A percentile compares a stretch with the other conserved stretches of the same genome.
phyloP scores from a whole-genome alignment of 2,113 vertebrate genomes.

The Anhinga rufa region DNA sequence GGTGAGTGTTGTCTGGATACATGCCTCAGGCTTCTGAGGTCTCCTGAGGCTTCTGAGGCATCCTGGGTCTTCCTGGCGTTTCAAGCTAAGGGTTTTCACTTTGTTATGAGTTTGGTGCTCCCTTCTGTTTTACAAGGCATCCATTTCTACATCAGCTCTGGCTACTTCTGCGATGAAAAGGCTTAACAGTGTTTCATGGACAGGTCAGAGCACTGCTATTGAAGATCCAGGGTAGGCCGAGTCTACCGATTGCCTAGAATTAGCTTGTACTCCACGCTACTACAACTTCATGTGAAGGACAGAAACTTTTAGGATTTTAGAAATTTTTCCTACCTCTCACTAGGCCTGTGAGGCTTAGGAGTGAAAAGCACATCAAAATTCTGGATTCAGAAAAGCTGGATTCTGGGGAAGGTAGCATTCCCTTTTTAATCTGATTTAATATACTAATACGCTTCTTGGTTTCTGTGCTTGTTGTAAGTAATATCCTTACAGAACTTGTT shows the following conservation, averaged over 20 bases:
- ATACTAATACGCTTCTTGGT: neutral
- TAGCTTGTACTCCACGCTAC: neutral
- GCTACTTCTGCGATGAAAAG: neutral
- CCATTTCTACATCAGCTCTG: neutral
- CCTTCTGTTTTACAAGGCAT: neutral
- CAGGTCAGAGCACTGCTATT: neutral
- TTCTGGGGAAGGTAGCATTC: neutral
- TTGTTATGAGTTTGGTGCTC: neutral
- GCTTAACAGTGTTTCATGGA: neutral
- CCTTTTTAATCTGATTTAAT: neutral
- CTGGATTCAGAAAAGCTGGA: neutral
- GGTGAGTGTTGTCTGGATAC: neutral
- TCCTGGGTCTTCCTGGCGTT: neutral
- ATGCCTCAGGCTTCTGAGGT: neutral
- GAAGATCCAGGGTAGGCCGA: neutral
- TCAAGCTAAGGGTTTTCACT: neutral
- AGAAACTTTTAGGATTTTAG: neutral
- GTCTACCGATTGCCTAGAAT: neutral
- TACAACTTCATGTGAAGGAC: neutral
- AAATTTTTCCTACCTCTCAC: neutral
- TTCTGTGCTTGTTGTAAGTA: neutral
- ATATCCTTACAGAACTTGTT: neutral
- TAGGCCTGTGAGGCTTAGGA: neutral
- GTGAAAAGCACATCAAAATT: neutral
- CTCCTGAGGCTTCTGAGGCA: neutral